These are phyloP conservation scores for Dasyurus viverrinus DNA, from an alignment of 2,113 vertebrate genomes.

Conservation along the genomic window DNA sequence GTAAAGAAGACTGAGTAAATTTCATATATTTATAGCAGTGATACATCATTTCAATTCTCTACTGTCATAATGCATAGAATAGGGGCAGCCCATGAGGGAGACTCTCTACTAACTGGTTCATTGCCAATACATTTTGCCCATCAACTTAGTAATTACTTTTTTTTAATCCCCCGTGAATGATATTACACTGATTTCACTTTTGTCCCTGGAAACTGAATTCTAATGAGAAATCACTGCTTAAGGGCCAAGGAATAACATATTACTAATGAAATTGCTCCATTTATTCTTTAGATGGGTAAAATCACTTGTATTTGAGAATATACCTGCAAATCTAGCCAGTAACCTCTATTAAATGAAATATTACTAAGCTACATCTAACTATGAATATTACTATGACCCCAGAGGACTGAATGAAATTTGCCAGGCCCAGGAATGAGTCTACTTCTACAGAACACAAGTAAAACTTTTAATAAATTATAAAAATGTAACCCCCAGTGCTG, in stretches of 20 bases:
- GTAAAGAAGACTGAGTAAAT: background rate
- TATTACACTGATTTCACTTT: slow-evolving; percentile 35
- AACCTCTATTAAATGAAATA: slow-evolving; percentile 34
- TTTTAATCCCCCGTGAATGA: slow-evolving; percentile 38
- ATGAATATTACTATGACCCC: background rate
- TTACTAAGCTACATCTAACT: background rate
- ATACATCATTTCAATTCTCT: slow-evolving; percentile 15
- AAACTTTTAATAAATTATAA: slow-evolving; percentile 30
- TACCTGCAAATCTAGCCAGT: background rate
- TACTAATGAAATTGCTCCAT: slow-evolving; percentile 45
- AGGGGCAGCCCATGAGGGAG: slow-evolving; percentile 15
- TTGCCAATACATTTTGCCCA: slow-evolving; percentile 38
- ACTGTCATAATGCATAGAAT: slow-evolving; percentile 32
- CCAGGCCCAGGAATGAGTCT: background rate
- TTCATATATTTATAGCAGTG: background rate
- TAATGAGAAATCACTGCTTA: slow-evolving; percentile 57
- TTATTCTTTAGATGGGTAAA: slow-evolving; percentile 55
- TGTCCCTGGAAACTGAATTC: slow-evolving; percentile 53
- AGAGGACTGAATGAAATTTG: slow-evolving; percentile 28
- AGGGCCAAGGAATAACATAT: slow-evolving; percentile 12
- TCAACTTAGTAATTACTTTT: slow-evolving; percentile 60
- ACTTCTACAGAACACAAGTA: background rate
- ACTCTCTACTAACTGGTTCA: slow-evolving; percentile 26
- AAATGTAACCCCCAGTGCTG: background rate
- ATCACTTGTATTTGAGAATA: slow-evolving; percentile 18